Base-by-base conservation (phyloP, 2,888 invertebrate species). In the Drosophila engyochracea region DNA sequence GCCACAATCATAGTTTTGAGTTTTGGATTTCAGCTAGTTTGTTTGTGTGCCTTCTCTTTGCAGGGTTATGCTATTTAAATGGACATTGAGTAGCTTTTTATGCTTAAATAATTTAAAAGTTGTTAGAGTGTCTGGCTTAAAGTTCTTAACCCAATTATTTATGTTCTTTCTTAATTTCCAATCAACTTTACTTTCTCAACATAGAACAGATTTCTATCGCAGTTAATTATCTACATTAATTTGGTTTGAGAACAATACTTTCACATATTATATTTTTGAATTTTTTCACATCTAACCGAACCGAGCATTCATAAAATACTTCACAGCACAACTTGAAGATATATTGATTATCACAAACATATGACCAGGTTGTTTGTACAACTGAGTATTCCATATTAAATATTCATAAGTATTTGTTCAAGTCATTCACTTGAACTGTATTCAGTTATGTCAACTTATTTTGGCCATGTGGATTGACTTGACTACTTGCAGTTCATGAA, bases 1-100 rank as follows among this genome's bases (percentile, higher is more conserved):
- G 51, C 57, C 64, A 65, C 61, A 69, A 70, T 64, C 63, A 55
- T 28, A 30, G 19, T 22, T 37, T 33, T 33, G 12, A 37, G 12
- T 51, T 35, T 62, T 54, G 30, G 25, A 22, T 51, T 61, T 7
- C 41, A 52, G 54, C 35, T 41, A 30, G 41, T 41, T 33, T 54
- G 19, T 25, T 31, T 52, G 19, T 12, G 10, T 33, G 39, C n/a
- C 19, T 53, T 33, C 22, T 14, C 3, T 53, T 22, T 37, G 12
- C 16, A 19, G 19, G 28, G 0, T 7, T 44, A 22, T 22, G 19
- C 16, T 22, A 33, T 49, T 22, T 2, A 5, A 41, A 25, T 9
- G 0, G 25, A 25, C 2, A 4, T 4, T 9, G 25, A 47, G 16
- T 25, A 16, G 16, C 4, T 25, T 54, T 35, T 3, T 28, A 19